Percentiles rank a stretch among this genome's conserved stretches.
phyloP scores from a whole-genome alignment of 2,888 invertebrate genomes.

The Graphium colonna region DNA sequence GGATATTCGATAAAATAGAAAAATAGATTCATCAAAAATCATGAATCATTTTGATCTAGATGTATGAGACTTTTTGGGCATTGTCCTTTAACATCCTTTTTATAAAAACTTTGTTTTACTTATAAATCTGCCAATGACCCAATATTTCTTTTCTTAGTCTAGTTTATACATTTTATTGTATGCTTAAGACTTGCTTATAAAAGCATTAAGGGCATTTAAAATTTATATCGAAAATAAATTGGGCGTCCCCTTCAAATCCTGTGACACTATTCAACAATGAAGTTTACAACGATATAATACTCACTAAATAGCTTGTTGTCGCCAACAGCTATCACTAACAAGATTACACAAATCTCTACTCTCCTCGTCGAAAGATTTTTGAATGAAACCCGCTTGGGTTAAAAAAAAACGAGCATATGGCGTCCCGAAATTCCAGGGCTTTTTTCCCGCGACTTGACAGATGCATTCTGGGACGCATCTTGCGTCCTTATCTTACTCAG shows the following conservation, averaged over 20 bases:
- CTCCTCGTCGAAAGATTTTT: slow-evolving; percentile 69
- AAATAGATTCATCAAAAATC: too few species aligned
- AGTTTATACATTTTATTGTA: too few species aligned
- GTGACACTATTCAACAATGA: slow-evolving; percentile 34
- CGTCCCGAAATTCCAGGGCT: slow-evolving; percentile 75
- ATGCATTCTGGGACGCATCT: slow-evolving; percentile 77
- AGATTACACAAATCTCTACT: slow-evolving; percentile 74
- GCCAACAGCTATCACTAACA: slow-evolving; percentile 64
- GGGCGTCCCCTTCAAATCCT: too few species aligned
- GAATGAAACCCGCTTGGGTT: slow-evolving; percentile 64
- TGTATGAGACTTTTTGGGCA: too few species aligned
- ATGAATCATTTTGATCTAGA: too few species aligned
- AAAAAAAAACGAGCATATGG: slow-evolving; percentile 72
- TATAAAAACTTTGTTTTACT: too few species aligned
- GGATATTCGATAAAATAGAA: too few species aligned
- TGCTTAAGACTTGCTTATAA: too few species aligned
- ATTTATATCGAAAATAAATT: background rate
- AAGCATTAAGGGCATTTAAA: slow-evolving; percentile 23
- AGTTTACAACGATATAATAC: slow-evolving; percentile 40
- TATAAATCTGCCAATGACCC: too few species aligned
- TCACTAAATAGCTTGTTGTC: slow-evolving; percentile 61
- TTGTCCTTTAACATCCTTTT: too few species aligned
- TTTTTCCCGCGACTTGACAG: slow-evolving; percentile 70
- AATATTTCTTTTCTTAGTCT: too few species aligned
- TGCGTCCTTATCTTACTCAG: slow-evolving; percentile 70